Base-by-base conservation (phyloP, 2,113 vertebrate genomes). In the Bubalus kerabau region DNA sequence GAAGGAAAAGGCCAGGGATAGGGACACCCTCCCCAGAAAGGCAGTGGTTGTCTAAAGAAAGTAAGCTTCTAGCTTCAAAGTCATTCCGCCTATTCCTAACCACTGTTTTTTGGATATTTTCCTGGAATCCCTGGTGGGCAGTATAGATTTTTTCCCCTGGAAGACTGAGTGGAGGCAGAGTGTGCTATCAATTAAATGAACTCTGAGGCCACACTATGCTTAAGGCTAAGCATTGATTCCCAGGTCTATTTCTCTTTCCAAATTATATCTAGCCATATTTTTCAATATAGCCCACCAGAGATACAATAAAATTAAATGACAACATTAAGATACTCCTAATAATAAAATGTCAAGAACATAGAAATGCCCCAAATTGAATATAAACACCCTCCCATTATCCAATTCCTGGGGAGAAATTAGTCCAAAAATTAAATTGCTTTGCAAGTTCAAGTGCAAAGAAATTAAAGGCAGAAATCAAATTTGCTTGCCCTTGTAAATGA, bases 241-340 rank as follows among this genome's bases (percentile, higher is more conserved):
- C 48, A 50, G 17, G 90, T 88, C 36, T 90, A 59, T 57, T 92
- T 95, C 86, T 87, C 50, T 56, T 95, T 97, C 50, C 48, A 96
- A 81, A 97, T 97, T 94, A 88, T 60, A 54, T 92, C 62, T 97
- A 93, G 71, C 64, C 57, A 82, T 95, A 78, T 95, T 96, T 97
- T 92, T 46, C 23, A 87, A 30, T 82, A 96, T 82, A 85, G 81
- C 52, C 84, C 94, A 97, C 94, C 32, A 90, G 97, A 98, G 96
- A 96, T 87, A 71, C 43, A 94, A 90, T 97, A 92, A 97, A 98
- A 97, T 96, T 97, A 98, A 96, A 97, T 97, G 94, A 96, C 93
- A 97, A 88, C 76, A 92, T 97, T 95, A 95, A 87, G 92, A 87
- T 81, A 94, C 28, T 94, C 43, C 67, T 74, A 96, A 95, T 96